Percentiles rank a stretch among this genome's conserved stretches.
These are phyloP conservation scores for Cyprinodon variegatus DNA, from an alignment of 2,113 vertebrate genomes.

Conservation along the genomic window DNA sequence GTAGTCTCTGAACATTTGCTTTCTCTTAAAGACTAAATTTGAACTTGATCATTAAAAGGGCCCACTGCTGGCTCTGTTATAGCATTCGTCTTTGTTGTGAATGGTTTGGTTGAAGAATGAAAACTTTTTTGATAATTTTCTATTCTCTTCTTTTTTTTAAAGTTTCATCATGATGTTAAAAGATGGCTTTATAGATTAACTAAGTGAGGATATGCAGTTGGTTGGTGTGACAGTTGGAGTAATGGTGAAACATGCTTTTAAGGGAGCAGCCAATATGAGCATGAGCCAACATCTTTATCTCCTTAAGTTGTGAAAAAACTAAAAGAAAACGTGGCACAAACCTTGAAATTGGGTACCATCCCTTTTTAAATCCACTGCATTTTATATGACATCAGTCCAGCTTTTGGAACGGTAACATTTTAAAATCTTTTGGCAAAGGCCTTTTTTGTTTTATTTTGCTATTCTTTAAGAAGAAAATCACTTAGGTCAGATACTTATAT, in stretches of 20 bases:
- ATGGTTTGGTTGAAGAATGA: constrained; percentile 20
- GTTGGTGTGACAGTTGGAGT: neutral
- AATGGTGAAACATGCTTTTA: neutral
- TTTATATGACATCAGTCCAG: neutral
- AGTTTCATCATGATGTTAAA: neutral
- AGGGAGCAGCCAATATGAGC: neutral
- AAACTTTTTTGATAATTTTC: neutral
- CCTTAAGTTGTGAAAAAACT: neutral
- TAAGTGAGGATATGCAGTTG: neutral
- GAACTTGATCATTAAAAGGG: constrained; percentile 56
- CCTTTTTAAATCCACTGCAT: neutral
- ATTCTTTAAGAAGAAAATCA: neutral
- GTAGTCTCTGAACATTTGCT: constrained; percentile 64
- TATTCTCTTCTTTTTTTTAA: constrained; percentile 1
- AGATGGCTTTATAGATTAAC: neutral
- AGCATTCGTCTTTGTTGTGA: constrained; percentile 23
- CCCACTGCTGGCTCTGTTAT: constrained; percentile 29
- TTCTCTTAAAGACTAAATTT: constrained; percentile 58
- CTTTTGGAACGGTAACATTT: neutral
- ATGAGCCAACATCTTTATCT: neutral
- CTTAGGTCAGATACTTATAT: too few species aligned
- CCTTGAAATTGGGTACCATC: neutral
- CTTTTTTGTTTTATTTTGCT: neutral
- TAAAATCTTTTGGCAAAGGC: neutral
- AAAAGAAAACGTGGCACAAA: neutral